phyloP scores from a whole-genome alignment of 2,888 invertebrate genomes.

The Sarcophaga caerulescens region DNA sequence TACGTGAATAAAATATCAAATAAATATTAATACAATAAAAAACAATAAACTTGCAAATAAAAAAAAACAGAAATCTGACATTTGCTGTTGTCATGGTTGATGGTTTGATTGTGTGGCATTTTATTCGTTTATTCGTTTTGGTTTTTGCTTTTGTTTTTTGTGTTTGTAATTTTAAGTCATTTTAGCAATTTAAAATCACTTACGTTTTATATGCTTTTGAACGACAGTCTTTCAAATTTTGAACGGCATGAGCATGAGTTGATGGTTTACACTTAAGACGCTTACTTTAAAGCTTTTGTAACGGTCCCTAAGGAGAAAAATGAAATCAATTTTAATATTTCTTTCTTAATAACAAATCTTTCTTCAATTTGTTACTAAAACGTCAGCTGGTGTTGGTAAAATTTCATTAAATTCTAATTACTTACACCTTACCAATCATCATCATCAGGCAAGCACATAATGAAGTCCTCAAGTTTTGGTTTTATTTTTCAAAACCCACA shows the following conservation, averaged over 20 bases:
- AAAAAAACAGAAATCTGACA: slow-evolving; percentile 8
- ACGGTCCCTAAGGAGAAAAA: background rate
- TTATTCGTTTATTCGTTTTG: slow-evolving; percentile 6
- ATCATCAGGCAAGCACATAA: background rate
- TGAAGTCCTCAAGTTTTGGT: background rate
- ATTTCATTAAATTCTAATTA: slow-evolving; percentile 51
- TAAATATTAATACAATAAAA: slow-evolving; percentile 45
- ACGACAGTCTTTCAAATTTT: background rate
- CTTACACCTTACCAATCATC: slow-evolving; percentile 26
- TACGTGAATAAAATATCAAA: slow-evolving; percentile 62
- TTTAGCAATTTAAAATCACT: slow-evolving; percentile 60
- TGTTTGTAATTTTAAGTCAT: background rate
- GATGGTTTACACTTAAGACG: too few relatives aligned
- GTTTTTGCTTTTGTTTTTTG: background rate
- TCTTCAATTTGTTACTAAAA: background rate
- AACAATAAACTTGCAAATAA: background rate
- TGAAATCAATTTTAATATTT: background rate
- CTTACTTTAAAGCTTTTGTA: background rate
- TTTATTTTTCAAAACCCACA: slow-evolving; percentile 18
- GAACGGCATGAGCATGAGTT: too few relatives aligned
- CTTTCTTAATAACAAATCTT: too few relatives aligned
- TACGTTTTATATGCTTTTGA: slow-evolving; percentile 36
- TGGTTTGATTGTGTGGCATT: slow-evolving; percentile 33
- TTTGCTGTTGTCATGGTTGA: slow-evolving; percentile 15
- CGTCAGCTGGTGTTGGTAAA: slow-evolving; percentile 10